A percentile compares a stretch with the other conserved stretches of the same genome.
phyloP scores from a whole-genome alignment of 2,113 vertebrate genomes.

The Jacana jacana region DNA sequence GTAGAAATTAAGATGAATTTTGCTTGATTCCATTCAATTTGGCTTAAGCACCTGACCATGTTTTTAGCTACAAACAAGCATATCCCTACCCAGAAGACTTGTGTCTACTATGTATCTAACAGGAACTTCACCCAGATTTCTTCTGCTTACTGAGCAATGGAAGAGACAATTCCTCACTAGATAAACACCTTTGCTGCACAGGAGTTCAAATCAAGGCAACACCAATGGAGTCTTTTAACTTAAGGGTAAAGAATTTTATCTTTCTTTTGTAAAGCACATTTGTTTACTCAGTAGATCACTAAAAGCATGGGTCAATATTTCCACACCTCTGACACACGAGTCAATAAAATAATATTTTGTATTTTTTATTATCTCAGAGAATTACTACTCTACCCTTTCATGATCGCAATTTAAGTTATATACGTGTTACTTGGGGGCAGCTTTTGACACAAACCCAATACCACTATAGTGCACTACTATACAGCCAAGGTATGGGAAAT shows the following conservation, averaged over 20 bases:
- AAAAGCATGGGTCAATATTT: background rate
- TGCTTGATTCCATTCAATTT: background rate
- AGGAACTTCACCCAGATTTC: background rate
- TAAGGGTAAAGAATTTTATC: constrained; percentile 13
- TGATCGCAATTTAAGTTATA: background rate
- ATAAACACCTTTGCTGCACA: background rate
- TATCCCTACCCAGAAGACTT: background rate
- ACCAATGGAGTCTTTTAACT: background rate
- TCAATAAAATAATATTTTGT: background rate
- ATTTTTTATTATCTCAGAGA: background rate
- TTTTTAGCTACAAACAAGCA: background rate
- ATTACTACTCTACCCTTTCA: background rate
- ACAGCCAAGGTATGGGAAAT: background rate
- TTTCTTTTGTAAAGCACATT: background rate
- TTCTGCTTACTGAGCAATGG: background rate
- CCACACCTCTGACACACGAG: background rate
- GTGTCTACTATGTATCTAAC: background rate
- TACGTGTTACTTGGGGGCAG: accelerated
- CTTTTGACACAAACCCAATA: background rate
- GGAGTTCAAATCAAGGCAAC: background rate
- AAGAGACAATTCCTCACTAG: background rate
- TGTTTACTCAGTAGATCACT: constrained; percentile 15
- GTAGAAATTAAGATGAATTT: background rate
- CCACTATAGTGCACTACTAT: background rate
- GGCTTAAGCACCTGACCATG: background rate